A percentile compares a stretch with the other conserved stretches of the same genome.
Evolutionary conservation across 2,888 invertebrate species (phyloP).

Genomic region (Phalangium opilio): DNA sequence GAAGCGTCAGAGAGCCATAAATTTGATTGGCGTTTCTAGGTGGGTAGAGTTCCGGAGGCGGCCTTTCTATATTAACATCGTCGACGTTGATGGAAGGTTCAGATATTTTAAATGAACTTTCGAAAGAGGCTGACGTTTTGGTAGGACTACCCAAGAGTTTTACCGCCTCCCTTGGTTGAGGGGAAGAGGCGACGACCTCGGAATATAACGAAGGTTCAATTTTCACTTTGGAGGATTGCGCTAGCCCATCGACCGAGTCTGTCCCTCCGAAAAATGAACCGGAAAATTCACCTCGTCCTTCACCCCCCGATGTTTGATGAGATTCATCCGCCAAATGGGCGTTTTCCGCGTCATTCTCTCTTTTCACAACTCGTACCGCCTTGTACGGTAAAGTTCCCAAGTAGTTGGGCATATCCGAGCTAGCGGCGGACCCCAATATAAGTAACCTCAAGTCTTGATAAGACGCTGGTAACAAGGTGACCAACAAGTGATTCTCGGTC

Average conservation of each 20-base stretch:
- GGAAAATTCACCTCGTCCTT: background rate
- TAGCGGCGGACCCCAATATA: background rate
- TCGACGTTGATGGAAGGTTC: no score
- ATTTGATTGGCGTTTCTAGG: slow-evolving; percentile 8
- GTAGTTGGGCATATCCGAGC: background rate
- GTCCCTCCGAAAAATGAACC: background rate
- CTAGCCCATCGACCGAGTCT: slow-evolving; percentile 1
- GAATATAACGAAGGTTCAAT: no score
- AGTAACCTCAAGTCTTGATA: slow-evolving; percentile 34
- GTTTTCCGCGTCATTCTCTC: slow-evolving; percentile 1
- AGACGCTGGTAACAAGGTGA: slow-evolving; percentile 49
- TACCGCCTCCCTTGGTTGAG: background rate
- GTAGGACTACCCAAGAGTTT: background rate
- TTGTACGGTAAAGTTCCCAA: background rate
- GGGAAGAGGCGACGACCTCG: background rate
- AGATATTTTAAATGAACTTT: no score
- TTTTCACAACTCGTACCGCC: background rate
- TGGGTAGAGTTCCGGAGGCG: no score
- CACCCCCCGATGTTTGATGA: slow-evolving; percentile 1
- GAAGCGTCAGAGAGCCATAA: slow-evolving; percentile 34
- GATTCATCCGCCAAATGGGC: background rate
- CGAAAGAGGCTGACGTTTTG: background rate
- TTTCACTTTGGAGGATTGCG: no score
- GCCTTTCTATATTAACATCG: no score
- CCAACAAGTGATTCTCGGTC: slow-evolving; percentile 42